These are phyloP conservation scores for Thaleichthys pacificus DNA, from an alignment of 2,797 vertebrate genomes.

Conservation along the genomic window DNA sequence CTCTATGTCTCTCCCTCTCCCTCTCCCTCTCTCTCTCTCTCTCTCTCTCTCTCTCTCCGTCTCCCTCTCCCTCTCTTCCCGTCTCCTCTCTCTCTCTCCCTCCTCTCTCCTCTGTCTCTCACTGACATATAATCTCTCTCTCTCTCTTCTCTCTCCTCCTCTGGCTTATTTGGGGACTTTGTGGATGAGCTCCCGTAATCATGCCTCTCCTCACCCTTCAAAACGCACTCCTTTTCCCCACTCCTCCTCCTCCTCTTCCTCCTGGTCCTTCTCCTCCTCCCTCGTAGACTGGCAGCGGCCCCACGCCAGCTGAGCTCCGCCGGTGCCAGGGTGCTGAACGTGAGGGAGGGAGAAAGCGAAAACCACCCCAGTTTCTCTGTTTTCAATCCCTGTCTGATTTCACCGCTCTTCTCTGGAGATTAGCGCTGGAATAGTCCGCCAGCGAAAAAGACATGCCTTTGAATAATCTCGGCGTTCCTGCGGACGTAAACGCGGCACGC, in stretches of 20 bases:
- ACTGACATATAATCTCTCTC: neutral
- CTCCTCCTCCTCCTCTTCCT: conserved; percentile 16
- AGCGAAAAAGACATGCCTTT: conserved; percentile 50
- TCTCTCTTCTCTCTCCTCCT: conserved; percentile 17
- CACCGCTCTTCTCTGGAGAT: conserved; percentile 58
- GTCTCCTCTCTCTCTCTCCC: too few relatives aligned
- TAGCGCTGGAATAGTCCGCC: conserved; percentile 47
- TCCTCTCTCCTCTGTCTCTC: conserved; percentile 17
- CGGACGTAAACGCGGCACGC: conserved; percentile 39
- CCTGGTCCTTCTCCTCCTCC: conserved; percentile 48
- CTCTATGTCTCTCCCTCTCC: conserved; percentile 25
- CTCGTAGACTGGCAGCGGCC: conserved; percentile 41
- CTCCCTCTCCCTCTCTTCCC: neutral
- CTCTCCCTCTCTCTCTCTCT: conserved; percentile 14
- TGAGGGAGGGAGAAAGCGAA: conserved; percentile 9
- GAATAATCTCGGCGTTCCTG: conserved; percentile 56
- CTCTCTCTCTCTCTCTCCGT: neutral
- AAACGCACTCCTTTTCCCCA: too few relatives aligned
- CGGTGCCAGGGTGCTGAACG: conserved; percentile 52
- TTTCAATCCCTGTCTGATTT: conserved; percentile 62
- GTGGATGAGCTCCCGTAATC: too few relatives aligned
- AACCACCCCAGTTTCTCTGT: conserved; percentile 55
- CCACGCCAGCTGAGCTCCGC: conserved; percentile 53
- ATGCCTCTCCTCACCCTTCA: too few relatives aligned
- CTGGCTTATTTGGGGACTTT: too few relatives aligned